A percentile compares a stretch with the other conserved stretches of the same genome.
These are phyloP conservation scores for Ameiurus melas DNA, from an alignment of 2,113 vertebrate genomes.

Conservation along the genomic window DNA sequence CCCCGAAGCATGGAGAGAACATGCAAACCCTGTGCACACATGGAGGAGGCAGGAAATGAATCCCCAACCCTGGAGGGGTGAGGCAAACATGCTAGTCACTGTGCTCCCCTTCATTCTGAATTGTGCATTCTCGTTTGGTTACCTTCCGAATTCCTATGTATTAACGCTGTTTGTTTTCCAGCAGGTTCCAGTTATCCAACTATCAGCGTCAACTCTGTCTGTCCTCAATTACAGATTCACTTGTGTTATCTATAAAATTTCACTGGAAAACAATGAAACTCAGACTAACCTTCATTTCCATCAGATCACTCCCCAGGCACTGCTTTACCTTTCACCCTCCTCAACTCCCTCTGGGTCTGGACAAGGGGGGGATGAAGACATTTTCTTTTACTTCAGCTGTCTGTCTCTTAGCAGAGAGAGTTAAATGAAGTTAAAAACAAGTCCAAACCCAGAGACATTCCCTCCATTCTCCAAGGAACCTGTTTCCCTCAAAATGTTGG, in stretches of 20 bases:
- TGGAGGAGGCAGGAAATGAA: no score
- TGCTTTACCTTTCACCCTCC: constrained; percentile 31
- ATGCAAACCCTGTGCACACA: no score
- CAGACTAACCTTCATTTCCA: constrained; percentile 50
- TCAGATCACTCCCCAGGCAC: constrained; percentile 40
- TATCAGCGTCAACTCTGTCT: constrained; percentile 2
- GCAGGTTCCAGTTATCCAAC: not conserved
- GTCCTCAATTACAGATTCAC: not conserved
- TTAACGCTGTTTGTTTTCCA: constrained; percentile 1
- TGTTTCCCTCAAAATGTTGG: constrained; percentile 1
- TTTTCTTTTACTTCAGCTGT: constrained; percentile 49
- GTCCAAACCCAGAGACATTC: constrained; percentile 36
- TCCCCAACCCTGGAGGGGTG: no score
- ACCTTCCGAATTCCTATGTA: not conserved
- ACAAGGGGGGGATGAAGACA: not conserved
- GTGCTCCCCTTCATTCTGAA: not conserved
- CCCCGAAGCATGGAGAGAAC: no score
- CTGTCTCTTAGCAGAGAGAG: constrained; percentile 32
- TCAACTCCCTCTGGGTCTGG: constrained; percentile 18
- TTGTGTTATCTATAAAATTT: constrained; percentile 7
- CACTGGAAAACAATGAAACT: constrained; percentile 18
- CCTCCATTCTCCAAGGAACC: constrained; percentile 10
- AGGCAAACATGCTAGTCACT: no score
- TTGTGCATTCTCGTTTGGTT: not conserved
- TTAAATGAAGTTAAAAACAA: constrained; percentile 32